These are phyloP conservation scores for Carapus acus DNA, from an alignment of 2,797 vertebrate species.

Conservation along the genomic window DNA sequence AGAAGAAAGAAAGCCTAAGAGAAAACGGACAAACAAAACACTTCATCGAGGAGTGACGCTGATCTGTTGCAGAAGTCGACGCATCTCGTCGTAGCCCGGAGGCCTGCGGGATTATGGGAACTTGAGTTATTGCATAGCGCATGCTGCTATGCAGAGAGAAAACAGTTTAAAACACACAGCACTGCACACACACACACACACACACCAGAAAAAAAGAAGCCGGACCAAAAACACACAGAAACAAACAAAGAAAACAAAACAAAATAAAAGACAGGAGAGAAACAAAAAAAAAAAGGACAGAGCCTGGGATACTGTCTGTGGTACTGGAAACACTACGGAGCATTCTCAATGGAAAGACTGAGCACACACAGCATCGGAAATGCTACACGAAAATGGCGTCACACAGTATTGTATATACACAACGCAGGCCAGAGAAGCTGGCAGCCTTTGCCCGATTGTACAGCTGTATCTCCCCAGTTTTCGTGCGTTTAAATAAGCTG, in stretches of 20 bases:
- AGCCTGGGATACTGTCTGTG: conserved; percentile 55
- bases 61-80: conserved; percentile 63
- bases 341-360: conserved; percentile 67
- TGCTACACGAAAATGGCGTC: conserved; percentile 73
- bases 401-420: conserved; percentile 67
- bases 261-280: conserved; percentile 23
- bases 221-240: conserved; percentile 65
- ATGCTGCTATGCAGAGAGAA: conserved; percentile 76
- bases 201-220: conserved; percentile 60
- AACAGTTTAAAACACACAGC: conserved; percentile 69
- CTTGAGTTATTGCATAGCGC: conserved; percentile 70
- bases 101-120: conserved; percentile 58
- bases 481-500: conserved; percentile 66
- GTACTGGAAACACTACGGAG: conserved; percentile 68
- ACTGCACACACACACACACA: conserved; percentile 71
- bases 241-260: conserved; percentile 39
- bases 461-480: conserved; percentile 59
- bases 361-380: conserved; percentile 68
- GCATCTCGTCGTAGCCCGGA: conserved; percentile 58
- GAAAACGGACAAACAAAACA: conserved; percentile 23
- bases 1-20: conserved; percentile 28
- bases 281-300: conserved; percentile 21
- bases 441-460: conserved; percentile 54
- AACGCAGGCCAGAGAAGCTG: conserved; percentile 69
- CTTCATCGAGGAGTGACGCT: conserved; percentile 51